Evolutionary conservation across 2,113 vertebrate genomes (phyloP), one percentile per base, ranked within the genome.

Genomic region (Lasiurus borealis): DNA sequence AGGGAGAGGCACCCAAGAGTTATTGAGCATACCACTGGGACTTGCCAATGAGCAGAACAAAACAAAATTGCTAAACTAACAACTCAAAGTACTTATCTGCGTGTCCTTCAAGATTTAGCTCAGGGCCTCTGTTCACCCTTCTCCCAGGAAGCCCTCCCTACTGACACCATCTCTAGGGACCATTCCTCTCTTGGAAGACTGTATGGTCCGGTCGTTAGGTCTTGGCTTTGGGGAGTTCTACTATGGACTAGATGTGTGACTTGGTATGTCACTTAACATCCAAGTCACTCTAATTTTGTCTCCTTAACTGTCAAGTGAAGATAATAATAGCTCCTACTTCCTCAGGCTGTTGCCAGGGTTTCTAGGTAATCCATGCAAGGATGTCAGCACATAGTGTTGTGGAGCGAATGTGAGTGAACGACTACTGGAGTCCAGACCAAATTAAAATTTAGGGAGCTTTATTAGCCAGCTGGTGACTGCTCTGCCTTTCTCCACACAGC

Each of bases 1-100:
- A 91, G 95, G 77, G 90, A 98, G 97, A 97, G 95, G 97, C 91
- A 95, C 98, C 96, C 88, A 93, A 95, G 97, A 97, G 95, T 73
- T 97, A 92, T 88, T 90, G 96, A 93, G 72, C 94, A 94, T 94
- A 48, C 96, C 95, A 69, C 71, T 21, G 94, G 85, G 82, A 97
- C 54, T 75, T 95, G 83, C 86, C 93, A 90, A 91, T 52, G 91
- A 97, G 80, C 87, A 96, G 78, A 89, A 96, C 89, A 78, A 96
- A 96, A 94, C 72, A 90, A 25, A 93, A 90, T 40, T 95, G 94
- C 85, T 97, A 90, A 98, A 93, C 95, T 81, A 77, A 96, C 77
- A 69, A 90, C 54, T 93, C 78, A 19, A 19, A 81, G 84, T 89
- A 78, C 90, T 92, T 62, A 94, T 89, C 29, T 7, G 73, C 8